Conservation (phyloP, 2,797 vertebrate genomes). For the Pyrrhura leucotis region DNA sequence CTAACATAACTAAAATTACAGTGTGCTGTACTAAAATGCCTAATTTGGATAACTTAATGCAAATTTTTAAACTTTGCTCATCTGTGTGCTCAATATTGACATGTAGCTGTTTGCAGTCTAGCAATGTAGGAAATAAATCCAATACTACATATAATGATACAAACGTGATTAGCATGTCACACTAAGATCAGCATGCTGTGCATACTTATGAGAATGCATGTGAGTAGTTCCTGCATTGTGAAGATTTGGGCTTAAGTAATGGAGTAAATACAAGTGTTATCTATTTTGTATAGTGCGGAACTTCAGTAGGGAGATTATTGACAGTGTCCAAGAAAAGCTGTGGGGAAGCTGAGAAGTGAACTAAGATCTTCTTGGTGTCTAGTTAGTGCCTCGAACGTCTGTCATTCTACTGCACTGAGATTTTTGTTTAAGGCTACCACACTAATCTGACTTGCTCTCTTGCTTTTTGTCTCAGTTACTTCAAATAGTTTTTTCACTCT, state of each 20-base stretch:
- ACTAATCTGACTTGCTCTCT: not conserved
- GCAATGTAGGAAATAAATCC: not conserved
- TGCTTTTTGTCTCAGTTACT: not conserved
- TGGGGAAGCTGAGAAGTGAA: not conserved
- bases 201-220: not conserved
- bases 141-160: not conserved
- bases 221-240: not conserved
- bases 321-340: not conserved
- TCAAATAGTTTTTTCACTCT: not conserved
- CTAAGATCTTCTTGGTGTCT: not conserved
- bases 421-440: not conserved
- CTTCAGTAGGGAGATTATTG: not conserved
- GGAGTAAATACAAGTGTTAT: not conserved
- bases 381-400: not conserved
- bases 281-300: not conserved
- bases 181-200: not conserved
- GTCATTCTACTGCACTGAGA: not conserved
- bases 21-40: not conserved
- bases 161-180: not conserved
- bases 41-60: not conserved
- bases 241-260: not conserved
- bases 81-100: not conserved
- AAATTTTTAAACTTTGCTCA: not conserved
- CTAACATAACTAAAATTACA: constrained; percentile 30
- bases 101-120: not conserved